phyloP scores from a whole-genome alignment of 37 sponge, comb jelly and placozoan genomes.

The Aplysina aerophoba region DNA sequence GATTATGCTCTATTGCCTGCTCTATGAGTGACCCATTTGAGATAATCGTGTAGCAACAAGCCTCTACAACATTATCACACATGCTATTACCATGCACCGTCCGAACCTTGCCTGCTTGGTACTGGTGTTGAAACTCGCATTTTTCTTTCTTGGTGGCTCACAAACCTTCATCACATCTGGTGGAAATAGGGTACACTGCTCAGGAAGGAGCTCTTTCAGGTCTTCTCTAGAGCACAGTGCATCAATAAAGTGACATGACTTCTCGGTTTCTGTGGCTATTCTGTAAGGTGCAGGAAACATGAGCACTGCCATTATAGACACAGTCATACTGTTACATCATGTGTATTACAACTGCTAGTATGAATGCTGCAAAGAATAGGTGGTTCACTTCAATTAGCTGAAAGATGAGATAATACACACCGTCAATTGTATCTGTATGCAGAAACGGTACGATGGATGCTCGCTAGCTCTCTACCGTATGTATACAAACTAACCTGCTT shows the following conservation, averaged over 20 bases:
- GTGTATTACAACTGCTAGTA: no score
- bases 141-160: not conserved
- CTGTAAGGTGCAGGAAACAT: not conserved
- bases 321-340: no score
- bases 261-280: not conserved
- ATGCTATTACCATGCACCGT: not conserved
- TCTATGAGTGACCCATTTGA: no score
- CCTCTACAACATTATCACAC: not conserved
- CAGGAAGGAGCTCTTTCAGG: constrained; percentile 42
- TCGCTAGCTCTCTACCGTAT: not conserved
- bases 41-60: no score
- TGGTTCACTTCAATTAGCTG: no score
- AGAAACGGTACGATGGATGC: no score
- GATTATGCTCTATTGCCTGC: no score
- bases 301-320: no score
- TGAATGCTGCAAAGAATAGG: no score
- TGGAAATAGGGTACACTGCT: constrained; percentile 47
- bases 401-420: no score
- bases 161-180: constrained; percentile 42
- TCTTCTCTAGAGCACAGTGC: constrained; percentile 44
- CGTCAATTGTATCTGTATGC: no score
- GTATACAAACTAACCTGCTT: not conserved
- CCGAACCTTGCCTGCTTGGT: not conserved
- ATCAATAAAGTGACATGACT: constrained; percentile 50
- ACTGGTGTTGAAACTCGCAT: not conserved